These are phyloP conservation scores for Cassiopea andromeda DNA, from an alignment of 30 jellyfish, hydroid and myxozoan species.

Conservation along the genomic window DNA sequence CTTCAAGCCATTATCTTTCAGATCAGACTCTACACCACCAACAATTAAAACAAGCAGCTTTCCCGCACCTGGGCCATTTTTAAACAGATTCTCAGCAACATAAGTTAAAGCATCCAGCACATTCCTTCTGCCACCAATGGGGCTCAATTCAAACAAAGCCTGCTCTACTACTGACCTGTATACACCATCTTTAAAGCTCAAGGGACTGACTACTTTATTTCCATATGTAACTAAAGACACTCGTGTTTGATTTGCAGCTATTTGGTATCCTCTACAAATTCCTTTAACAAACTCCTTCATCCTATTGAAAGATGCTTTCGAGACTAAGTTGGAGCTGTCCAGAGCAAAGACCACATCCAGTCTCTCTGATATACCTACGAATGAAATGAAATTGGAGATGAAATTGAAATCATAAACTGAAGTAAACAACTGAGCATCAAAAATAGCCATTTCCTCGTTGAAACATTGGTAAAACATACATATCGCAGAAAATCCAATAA, in stretches of 20 bases:
- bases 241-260: conserved; percentile 55
- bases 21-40: conserved; percentile 20
- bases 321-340: conserved; percentile 74
- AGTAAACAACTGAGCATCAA: no score
- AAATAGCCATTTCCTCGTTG: no score
- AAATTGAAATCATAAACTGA: no score
- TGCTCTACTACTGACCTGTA: conserved; percentile 31
- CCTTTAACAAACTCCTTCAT: conserved; percentile 68
- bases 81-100: conserved; percentile 36
- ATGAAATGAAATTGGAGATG: no score
- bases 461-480: no score
- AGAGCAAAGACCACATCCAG: conserved; percentile 82
- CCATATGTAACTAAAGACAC: conserved; percentile 72
- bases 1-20: neutral
- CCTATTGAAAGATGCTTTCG: conserved; percentile 15
- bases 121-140: conserved; percentile 65
- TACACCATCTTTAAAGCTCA: conserved; percentile 35
- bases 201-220: neutral
- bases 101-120: conserved; percentile 14
- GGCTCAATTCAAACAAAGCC: conserved; percentile 4
- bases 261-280: conserved; percentile 29
- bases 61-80: conserved; percentile 9
- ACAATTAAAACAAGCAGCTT: conserved; percentile 52
- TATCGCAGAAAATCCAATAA: no score
- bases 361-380: conserved; percentile 44